Conservation (phyloP, 2,888 invertebrate genomes). For the Leptinotarsa peninsularis region DNA sequence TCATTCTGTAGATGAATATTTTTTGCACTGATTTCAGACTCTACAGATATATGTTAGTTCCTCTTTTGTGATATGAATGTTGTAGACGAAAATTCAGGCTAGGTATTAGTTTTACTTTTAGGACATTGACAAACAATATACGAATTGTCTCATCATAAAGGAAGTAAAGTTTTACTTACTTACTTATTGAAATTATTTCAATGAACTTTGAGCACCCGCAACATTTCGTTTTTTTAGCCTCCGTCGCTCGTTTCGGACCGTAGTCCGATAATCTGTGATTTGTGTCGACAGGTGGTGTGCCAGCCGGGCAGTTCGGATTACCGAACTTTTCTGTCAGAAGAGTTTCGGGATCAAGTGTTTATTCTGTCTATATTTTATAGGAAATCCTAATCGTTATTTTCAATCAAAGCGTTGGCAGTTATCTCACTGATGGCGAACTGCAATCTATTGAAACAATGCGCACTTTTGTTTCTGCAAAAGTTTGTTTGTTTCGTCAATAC, state of each 20-base stretch:
- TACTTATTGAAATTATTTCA: too few relatives aligned
- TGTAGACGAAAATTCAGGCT: too few relatives aligned
- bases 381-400: constrained; percentile 5
- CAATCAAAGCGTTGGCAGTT: neutral
- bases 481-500: too few relatives aligned
- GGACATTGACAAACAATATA: too few relatives aligned
- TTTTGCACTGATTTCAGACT: too few relatives aligned
- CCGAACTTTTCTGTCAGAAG: neutral
- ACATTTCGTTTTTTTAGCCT: neutral
- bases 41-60: too few relatives aligned
- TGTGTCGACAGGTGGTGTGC: constrained; percentile 7
- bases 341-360: neutral
- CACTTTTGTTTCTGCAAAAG: neutral
- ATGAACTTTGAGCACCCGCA: neutral
- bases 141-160: too few relatives aligned
- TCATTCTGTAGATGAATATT: too few relatives aligned
- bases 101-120: too few relatives aligned
- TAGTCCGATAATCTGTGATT: constrained; percentile 1
- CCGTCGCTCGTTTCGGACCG: neutral
- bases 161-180: too few relatives aligned
- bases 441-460: neutral
- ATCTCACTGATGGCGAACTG: neutral
- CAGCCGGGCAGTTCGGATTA: neutral
- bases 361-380: neutral
- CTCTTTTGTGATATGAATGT: too few relatives aligned